phyloP scores from a whole-genome alignment of 2,888 invertebrate genomes.

The Noctua comes region DNA sequence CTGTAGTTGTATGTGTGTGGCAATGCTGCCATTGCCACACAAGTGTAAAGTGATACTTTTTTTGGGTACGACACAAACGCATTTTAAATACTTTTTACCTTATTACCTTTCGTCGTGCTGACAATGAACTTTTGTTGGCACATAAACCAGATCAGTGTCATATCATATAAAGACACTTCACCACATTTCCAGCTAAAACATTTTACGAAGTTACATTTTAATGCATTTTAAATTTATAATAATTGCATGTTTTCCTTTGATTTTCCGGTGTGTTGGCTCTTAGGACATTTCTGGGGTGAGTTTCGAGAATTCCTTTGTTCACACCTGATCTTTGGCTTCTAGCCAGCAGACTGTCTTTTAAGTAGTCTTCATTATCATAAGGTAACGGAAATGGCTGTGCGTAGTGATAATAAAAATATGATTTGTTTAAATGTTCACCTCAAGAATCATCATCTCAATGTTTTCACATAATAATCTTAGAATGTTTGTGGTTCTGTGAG shows the following conservation, averaged over 20 bases:
- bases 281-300: constrained; percentile 54
- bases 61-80: not conserved
- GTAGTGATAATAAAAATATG: not conserved
- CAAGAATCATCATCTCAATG: not conserved
- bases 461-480: too few species aligned
- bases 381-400: constrained; percentile 18
- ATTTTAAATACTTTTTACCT: not conserved
- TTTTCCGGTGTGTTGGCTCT: constrained; percentile 54
- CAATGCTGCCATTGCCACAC: not conserved
- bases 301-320: constrained; percentile 59
- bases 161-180: not conserved
- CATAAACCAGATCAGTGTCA: constrained; percentile 34
- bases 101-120: constrained; percentile 1
- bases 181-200: constrained; percentile 25
- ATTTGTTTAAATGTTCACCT: too few species aligned
- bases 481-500: too few species aligned
- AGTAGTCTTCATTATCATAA: constrained; percentile 45
- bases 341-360: constrained; percentile 50
- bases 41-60: constrained; percentile 8
- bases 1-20: not conserved
- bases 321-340: constrained; percentile 61
- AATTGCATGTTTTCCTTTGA: constrained; percentile 56
- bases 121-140: constrained; percentile 31
- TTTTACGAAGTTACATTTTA: constrained; percentile 5
- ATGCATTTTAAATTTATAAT: constrained; percentile 28